These are phyloP conservation scores for Hormiphora californensis DNA, from an alignment of 37 sponge, comb jelly and placozoan species.

Conservation along the genomic window DNA sequence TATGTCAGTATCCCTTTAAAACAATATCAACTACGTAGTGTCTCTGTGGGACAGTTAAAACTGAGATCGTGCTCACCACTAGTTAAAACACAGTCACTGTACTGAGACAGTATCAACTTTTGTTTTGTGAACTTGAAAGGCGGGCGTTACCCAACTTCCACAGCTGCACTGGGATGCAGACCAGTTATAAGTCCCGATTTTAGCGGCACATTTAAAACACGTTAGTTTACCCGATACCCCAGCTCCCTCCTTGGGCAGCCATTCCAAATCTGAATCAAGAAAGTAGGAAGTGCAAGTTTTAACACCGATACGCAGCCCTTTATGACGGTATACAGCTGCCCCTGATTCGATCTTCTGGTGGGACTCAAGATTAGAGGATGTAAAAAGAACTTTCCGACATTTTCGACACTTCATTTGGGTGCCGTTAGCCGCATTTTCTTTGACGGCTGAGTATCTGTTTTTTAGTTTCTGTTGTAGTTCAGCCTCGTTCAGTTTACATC, in stretches of 20 bases:
- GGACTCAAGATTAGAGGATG: not conserved
- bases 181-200: constrained; percentile 18
- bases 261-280: constrained; percentile 6
- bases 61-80: no score
- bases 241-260: not conserved
- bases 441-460: not conserved
- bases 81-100: no score
- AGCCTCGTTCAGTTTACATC: not conserved
- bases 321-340: not conserved
- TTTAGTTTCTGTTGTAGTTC: constrained; percentile 10
- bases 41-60: no score
- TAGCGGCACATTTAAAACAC: constrained; percentile 21
- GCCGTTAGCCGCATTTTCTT: not conserved
- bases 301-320: not conserved
- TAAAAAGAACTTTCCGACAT: constrained; percentile 32
- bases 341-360: constrained; percentile 3
- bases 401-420: not conserved
- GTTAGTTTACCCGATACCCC: not conserved
- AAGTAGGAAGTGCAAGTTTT: constrained; percentile 32
- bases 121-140: constrained; percentile 78
- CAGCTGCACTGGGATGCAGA: constrained; percentile 82
- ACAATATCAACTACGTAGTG: no score
- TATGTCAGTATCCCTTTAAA: no score
- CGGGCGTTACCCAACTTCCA: constrained; percentile 89
- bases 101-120: constrained; percentile 60